Base-by-base conservation (phyloP, 2,797 vertebrate genomes). In the Denticeps clupeoides region DNA sequence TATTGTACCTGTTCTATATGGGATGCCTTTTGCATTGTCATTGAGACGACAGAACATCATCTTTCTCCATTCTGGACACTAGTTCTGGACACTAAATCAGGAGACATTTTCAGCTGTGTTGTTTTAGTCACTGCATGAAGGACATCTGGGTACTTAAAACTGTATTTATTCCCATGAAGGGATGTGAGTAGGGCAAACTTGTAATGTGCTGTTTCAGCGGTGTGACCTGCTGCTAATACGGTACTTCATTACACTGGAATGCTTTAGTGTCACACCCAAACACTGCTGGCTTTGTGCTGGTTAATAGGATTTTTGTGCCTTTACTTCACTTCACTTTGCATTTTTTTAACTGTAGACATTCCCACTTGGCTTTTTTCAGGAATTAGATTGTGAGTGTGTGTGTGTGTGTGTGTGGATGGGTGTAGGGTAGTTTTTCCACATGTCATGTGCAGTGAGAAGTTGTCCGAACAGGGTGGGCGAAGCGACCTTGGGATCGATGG, bases 301-400 rank as follows among this genome's bases (percentile, higher is more conserved):
- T 35, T 80, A 81, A 82, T 81, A 74, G 75, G 77, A 79, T 84
- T 83, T 75, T 70, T 74, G 78, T 79, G 70, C 72, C 47, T 40
- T 19, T 26, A 4, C 58, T 19, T 19, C 24, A 25, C n/a, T 55
- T 61, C 71, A 67, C 64, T 65, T 68, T 71, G 67, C 64, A 58
- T 70, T 68, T 73, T 78, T 79, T 77, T 59, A 69, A 63, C 69
- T 72, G 69, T 78, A 75, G 71, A 77, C 72, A 75, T 75, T 72
- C 69, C 68, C 52, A 41, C n/a, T n/a, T n/a, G n/a, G n/a, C n/a
- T n/a, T n/a, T n/a, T n/a, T n/a, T n/a, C n/a, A n/a, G n/a, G n/a
- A n/a, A n/a, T n/a, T n/a, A n/a, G n/a, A n/a, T n/a, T n/a, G n/a
- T n/a, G n/a, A n/a, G n/a, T n/a, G n/a, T n/a, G n/a, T n/a, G n/a